phyloP scores from a whole-genome alignment of 2,888 invertebrate genomes.

The Syrphus vitripennis region DNA sequence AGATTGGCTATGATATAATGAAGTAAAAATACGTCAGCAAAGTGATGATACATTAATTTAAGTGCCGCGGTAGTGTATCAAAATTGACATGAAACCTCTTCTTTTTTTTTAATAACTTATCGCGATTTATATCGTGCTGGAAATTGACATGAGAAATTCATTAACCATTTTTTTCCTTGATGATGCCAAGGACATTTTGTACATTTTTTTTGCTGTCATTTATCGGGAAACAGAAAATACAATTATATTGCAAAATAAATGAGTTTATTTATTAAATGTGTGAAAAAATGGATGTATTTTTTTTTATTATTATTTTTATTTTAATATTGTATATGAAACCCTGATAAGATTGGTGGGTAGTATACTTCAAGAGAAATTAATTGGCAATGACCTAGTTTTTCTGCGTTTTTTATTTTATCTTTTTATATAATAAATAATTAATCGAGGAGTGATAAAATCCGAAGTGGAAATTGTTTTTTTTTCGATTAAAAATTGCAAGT shows the following conservation, averaged over 20 bases:
- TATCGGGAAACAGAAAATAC: background rate
- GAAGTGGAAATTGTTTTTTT: background rate
- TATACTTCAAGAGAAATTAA: background rate
- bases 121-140: background rate
- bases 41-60: slow-evolving; percentile 3
- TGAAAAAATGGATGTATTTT: background rate
- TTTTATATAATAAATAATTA: background rate
- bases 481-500: no score
- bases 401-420: background rate
- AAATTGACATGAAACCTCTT: background rate
- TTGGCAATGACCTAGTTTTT: background rate
- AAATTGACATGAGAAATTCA: background rate
- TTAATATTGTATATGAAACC: background rate
- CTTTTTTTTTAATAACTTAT: no score
- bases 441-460: background rate
- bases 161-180: background rate
- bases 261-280: background rate
- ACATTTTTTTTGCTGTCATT: background rate
- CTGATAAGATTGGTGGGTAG: background rate
- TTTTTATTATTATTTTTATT: no score
- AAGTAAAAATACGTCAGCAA: background rate
- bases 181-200: background rate
- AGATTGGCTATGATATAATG: background rate
- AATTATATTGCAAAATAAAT: background rate
- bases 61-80: background rate